Evolutionary conservation across 2,113 vertebrate genomes (phyloP).

Genomic region (Psittacula cyanocephala): DNA sequence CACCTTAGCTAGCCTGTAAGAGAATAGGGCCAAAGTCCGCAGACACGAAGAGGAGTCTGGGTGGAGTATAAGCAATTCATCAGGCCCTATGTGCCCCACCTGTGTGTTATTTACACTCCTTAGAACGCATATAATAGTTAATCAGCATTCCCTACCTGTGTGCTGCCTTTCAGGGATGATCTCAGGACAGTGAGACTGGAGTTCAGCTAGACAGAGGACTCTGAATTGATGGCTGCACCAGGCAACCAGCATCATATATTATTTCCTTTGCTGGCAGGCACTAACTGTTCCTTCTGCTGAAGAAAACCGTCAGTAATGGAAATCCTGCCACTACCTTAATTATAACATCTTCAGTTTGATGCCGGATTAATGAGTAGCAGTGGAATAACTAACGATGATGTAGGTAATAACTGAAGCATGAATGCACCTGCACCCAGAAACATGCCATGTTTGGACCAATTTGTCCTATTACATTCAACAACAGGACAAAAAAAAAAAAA

Average conservation of each 20-base stretch:
- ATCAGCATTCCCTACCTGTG: not conserved
- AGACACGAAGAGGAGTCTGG: not conserved
- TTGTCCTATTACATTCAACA: not conserved
- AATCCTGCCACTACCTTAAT: slow-evolving; percentile 34
- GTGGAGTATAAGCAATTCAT: not conserved
- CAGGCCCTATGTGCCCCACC: accelerated
- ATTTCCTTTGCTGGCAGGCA: not conserved
- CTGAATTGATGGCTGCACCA: not conserved
- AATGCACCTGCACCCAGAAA: not conserved
- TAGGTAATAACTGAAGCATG: not conserved
- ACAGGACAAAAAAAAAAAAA: not conserved
- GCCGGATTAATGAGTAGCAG: not conserved
- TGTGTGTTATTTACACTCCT: accelerated
- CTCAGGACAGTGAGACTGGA: not conserved
- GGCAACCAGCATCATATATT: not conserved
- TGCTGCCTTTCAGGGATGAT: not conserved
- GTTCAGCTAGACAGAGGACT: not conserved
- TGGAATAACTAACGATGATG: not conserved
- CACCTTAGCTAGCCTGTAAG: not conserved
- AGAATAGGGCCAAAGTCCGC: not conserved
- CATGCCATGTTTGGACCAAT: not conserved
- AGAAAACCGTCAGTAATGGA: not conserved
- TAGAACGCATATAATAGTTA: accelerated
- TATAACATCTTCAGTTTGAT: not conserved
- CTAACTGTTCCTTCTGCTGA: not conserved